Percentiles rank a stretch among this genome's conserved stretches.
These are phyloP conservation scores for Periophthalmus modestus DNA, from an alignment of 2,113 vertebrate genomes.

Conservation along the genomic window DNA sequence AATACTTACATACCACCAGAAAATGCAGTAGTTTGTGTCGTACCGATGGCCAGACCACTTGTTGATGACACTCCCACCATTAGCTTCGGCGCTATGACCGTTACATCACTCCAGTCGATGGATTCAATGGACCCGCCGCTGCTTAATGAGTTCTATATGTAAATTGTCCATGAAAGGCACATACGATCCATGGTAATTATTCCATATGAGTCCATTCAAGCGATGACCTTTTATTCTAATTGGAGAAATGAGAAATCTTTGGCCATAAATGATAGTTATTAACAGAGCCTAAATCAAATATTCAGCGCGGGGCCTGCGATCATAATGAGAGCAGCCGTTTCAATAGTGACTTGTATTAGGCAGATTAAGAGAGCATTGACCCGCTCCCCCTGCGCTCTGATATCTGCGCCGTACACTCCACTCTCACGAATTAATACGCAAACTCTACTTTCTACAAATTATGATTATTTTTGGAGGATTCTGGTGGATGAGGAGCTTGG, in stretches of 20 bases:
- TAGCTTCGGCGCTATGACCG: background rate
- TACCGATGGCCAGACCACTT: background rate
- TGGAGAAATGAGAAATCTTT: conserved; percentile 3
- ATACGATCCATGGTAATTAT: background rate
- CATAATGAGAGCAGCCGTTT: conserved; percentile 14
- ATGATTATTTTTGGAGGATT: background rate
- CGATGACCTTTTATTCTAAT: conserved; percentile 3
- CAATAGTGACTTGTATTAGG: conserved; percentile 33
- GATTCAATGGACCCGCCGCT: background rate
- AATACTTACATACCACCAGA: no score
- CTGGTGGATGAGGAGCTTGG: background rate
- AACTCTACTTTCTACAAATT: background rate
- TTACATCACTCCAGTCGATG: background rate
- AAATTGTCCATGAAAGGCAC: background rate
- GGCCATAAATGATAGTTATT: conserved; percentile 9
- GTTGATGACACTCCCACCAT: background rate
- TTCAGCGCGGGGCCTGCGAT: conserved; percentile 14
- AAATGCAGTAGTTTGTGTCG: background rate
- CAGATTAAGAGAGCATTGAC: conserved; percentile 24
- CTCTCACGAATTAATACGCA: conserved; percentile 2
- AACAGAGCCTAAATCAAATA: conserved; percentile 8
- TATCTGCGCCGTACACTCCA: background rate
- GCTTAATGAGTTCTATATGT: conserved; percentile 1
- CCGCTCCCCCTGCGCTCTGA: background rate
- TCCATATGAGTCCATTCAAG: background rate